Conservation (phyloP, 2,113 vertebrate genomes). For the Excalfactoria chinensis region DNA sequence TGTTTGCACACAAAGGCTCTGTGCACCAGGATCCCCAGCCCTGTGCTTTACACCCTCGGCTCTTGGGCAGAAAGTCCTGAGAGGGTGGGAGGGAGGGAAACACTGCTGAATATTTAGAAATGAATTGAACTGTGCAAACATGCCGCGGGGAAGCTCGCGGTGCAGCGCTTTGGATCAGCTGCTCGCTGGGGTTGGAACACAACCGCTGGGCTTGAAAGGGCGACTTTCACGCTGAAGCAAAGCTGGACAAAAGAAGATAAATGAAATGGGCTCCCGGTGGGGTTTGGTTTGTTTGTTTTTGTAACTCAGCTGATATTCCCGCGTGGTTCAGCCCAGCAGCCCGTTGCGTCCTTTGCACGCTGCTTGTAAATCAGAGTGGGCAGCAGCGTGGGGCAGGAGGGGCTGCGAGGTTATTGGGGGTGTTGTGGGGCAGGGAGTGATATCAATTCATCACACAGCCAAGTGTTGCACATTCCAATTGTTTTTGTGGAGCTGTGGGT, state of each 20-base stretch:
- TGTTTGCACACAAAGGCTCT: slow-evolving; percentile 61
- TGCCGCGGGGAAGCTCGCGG: slow-evolving; percentile 33
- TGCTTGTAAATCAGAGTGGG: slow-evolving; percentile 57
- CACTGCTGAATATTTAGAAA: slow-evolving; percentile 50
- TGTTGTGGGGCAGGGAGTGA: too few species aligned
- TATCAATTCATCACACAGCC: not conserved
- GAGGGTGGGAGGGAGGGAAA: slow-evolving; percentile 35
- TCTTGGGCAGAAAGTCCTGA: slow-evolving; percentile 6
- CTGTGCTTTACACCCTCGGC: slow-evolving; percentile 62
- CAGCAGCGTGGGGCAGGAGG: slow-evolving; percentile 6
- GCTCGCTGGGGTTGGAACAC: slow-evolving; percentile 67
- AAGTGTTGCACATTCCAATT: accelerated
- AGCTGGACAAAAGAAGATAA: slow-evolving; percentile 74
- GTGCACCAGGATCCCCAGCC: slow-evolving; percentile 33
- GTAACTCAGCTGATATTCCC: slow-evolving; percentile 75
- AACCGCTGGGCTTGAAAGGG: slow-evolving; percentile 69
- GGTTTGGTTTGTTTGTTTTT: slow-evolving; percentile 77
- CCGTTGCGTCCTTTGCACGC: slow-evolving; percentile 51
- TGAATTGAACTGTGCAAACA: slow-evolving; percentile 72
- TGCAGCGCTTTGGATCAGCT: slow-evolving; percentile 13
- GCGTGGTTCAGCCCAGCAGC: slow-evolving; percentile 65
- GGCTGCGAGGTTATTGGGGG: not conserved
- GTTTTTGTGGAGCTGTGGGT: not conserved
- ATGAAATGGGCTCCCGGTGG: slow-evolving; percentile 68
- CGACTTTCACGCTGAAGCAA: slow-evolving; percentile 75